phyloP scores from a whole-genome alignment of 2,888 invertebrate genomes.

The Chymomyza amoena region DNA sequence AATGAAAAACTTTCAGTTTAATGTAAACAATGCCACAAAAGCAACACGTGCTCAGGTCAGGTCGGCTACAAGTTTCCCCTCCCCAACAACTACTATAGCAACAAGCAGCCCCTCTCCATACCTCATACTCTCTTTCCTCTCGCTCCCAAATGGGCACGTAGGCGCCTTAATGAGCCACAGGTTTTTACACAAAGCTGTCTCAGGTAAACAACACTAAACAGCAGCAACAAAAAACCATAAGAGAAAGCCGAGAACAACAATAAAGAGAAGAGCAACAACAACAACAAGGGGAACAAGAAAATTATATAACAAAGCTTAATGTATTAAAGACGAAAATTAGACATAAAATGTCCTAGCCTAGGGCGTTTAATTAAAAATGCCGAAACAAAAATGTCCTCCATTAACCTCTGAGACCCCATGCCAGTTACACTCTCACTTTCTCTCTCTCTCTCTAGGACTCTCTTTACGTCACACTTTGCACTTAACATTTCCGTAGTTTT shows the following conservation, averaged over 20 bases:
- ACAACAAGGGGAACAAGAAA: slow-evolving; percentile 25
- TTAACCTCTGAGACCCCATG: slow-evolving; percentile 2
- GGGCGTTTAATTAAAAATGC: slow-evolving; percentile 53
- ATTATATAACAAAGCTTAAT: slow-evolving; percentile 57
- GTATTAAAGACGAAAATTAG: slow-evolving; percentile 51
- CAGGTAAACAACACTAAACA: slow-evolving; percentile 4
- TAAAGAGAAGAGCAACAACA: slow-evolving; percentile 20
- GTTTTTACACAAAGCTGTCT: slow-evolving; percentile 32
- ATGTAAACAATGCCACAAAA: slow-evolving; percentile 56
- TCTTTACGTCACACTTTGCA: too few relatives aligned
- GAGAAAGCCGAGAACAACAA: slow-evolving; percentile 14
- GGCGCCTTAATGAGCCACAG: slow-evolving; percentile 56
- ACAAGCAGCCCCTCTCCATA: not conserved
- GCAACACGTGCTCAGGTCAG: slow-evolving; percentile 56
- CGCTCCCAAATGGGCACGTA: slow-evolving; percentile 55
- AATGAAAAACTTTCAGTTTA: slow-evolving; percentile 17
- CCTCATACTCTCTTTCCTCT: not conserved
- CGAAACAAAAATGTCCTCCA: slow-evolving; percentile 28
- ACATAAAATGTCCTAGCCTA: slow-evolving; percentile 18
- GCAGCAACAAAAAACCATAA: not conserved
- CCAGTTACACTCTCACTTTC: not conserved
- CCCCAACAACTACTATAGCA: not conserved
- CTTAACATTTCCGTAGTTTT: too few relatives aligned
- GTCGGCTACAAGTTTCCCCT: not conserved
- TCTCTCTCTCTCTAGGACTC: not conserved